Evolutionary conservation across 1,140 invertebrate species (phyloP), one percentile per base, ranked within the genome.

Genomic region (Arion vulgaris): DNA sequence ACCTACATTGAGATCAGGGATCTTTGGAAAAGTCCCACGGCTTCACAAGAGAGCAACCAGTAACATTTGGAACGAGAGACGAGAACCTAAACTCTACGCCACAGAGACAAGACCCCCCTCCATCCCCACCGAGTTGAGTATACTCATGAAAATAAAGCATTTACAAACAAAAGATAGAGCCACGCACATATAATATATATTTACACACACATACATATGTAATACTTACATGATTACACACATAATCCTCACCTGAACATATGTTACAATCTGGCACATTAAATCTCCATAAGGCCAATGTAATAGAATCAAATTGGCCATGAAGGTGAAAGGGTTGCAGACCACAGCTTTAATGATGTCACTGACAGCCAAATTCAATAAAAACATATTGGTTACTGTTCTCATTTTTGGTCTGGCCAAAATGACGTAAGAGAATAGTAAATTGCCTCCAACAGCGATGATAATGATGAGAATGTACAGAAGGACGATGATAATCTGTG

Each of bases 351-450:
- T 85, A 69, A 87, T 51, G 73, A 87, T 80, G 74, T 99, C 98
- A 0, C 97, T 97, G 36, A 99, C 95, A 0, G 98, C 97, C 83
- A 99, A 92, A 89, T 98, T 99, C 2, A 99, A 95, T 71, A 99
- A 97, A 92, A 98, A 99, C 88, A 98, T 97, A 92, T 98, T 98
- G 73, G 97, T 98, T 2, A 98, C 96, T 0, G 96, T 98, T 72
- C 97, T 92, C 97, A 98, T 98, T 82, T 96, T 93, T 75, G 96
- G 94, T 92, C 92, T 92, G 32, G 96, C 95, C 32, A 87, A 39
- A 66, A 85, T 86, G 78, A 87, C 81, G 82, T 84, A 84, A 77
- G 82, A 83, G 66, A 87, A 83, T 49, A 83, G 81, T 17, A 86
- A n/a, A 79, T 85, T 85, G 34, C 83, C 84, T 73, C 83, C 83